Conservation (phyloP, 1,140 invertebrate species). For the Trypoxylus dichotomus region DNA sequence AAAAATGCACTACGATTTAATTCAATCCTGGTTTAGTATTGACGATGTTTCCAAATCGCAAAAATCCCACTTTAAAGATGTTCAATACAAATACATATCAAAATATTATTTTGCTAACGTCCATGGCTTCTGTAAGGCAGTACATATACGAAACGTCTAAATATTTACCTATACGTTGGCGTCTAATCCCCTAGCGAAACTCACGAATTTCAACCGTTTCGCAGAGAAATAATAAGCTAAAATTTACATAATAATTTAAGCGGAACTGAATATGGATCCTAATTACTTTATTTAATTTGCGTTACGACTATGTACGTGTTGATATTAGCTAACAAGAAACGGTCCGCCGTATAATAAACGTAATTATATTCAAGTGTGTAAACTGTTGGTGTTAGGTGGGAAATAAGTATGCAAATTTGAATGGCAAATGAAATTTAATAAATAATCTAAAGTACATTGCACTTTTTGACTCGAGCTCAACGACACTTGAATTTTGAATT, state of each 20-base stretch:
- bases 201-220: neutral
- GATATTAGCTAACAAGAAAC: neutral
- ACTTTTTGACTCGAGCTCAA: too few species aligned
- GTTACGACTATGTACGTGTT: neutral
- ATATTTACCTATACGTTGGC: neutral
- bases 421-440: neutral
- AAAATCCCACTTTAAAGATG: too few species aligned
- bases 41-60: too few species aligned
- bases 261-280: neutral
- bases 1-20: too few species aligned
- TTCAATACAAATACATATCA: too few species aligned
- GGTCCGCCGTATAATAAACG: neutral
- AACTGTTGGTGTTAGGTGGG: neutral
- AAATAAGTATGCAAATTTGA: neutral
- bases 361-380: neutral
- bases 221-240: neutral
- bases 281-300: constrained; percentile 8
- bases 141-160: neutral
- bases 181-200: neutral
- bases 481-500: too few species aligned
- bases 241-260: constrained; percentile 4
- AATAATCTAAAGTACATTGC: neutral
- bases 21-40: too few species aligned
- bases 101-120: too few species aligned
- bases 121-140: too few species aligned